phyloP scores from a whole-genome alignment of 2,113 vertebrate species.

The Platichthys flesus region DNA sequence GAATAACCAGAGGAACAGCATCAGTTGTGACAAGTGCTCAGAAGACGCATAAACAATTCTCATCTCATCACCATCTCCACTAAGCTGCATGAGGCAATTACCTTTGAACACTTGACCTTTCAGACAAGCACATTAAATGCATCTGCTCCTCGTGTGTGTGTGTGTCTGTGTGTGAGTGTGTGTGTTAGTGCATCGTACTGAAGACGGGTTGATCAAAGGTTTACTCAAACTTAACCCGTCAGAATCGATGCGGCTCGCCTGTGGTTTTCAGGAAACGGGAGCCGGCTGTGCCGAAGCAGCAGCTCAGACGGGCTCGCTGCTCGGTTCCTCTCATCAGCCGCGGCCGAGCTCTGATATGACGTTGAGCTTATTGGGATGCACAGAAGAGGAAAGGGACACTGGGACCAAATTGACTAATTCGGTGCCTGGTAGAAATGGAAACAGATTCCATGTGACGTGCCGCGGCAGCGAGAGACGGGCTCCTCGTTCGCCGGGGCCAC shows the following conservation, averaged over 20 bases:
- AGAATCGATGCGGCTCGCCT: slow-evolving; percentile 1
- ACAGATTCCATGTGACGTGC: slow-evolving; percentile 69
- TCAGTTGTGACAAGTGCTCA: slow-evolving; percentile 60
- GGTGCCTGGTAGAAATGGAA: slow-evolving; percentile 71
- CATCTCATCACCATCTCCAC: slow-evolving; percentile 66
- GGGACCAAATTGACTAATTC: slow-evolving; percentile 76
- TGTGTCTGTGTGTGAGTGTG: not conserved
- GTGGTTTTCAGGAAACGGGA: not conserved
- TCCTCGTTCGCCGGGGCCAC: slow-evolving; percentile 29
- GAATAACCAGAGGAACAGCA: slow-evolving; percentile 26
- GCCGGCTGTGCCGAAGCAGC: slow-evolving; percentile 12
- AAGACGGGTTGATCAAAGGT: not conserved
- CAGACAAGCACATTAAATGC: slow-evolving; percentile 61
- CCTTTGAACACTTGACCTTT: slow-evolving; percentile 71
- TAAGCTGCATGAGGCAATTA: slow-evolving; percentile 65
- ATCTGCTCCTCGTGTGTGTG: slow-evolving; percentile 28
- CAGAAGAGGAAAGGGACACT: slow-evolving; percentile 50
- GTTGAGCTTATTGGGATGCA: slow-evolving; percentile 77
- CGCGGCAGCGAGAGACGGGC: slow-evolving; percentile 29
- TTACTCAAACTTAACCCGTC: slow-evolving; percentile 24
- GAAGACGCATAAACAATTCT: slow-evolving; percentile 66
- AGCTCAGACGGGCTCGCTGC: slow-evolving; percentile 42
- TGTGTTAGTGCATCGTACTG: not conserved
- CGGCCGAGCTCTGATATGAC: slow-evolving; percentile 64
- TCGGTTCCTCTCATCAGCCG: slow-evolving; percentile 66